Base-by-base conservation (phyloP, 2,797 vertebrate genomes). In the Hydrolagus colliei region DNA sequence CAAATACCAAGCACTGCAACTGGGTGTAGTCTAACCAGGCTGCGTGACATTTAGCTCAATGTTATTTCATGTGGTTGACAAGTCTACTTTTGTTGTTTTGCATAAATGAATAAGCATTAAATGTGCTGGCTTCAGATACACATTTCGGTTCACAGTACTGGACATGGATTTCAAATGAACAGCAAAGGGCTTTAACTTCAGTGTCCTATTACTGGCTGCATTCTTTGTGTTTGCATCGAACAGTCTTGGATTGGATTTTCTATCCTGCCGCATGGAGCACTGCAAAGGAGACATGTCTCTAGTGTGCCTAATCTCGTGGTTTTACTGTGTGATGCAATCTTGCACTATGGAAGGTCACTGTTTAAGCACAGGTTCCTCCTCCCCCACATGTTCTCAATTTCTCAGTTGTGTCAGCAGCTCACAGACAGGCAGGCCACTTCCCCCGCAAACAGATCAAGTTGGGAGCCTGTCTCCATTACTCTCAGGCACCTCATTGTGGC, bases 401-500 rank as follows among this genome's bases (percentile, higher is more conserved):
- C 41, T 52, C 41, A 52, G 41, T 52, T 14, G 63, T 62, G 63
- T 9, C 27, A 67, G 61, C 63, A 82, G 12, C 27, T 35, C 27
- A 82, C 27, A 79, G 61, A 27, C 10, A n/a, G 62, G 22, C 63
- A 82, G 16, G 41, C 41, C 41, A 52, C 41, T 52, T 52, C 41
- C 63, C 14, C 78, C 22, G 9, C 32, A 9, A 41, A 27, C 16
- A 18, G 13, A 62, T 79, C 59, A 27, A 62, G 10, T 22, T 20
- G 27, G 9, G 59, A 65, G 13, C 14, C 63, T 67, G 32, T 41
- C 22, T 35, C 32, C 11, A 1, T 82, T 82, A 18, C 32, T 82
- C 79, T 68, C 14, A 68, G 63, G 41, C 68, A 65, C 79, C 79
- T 41, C 79, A 63, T 68, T 67, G 63, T 82, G 79, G 79, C 14